Conservation (phyloP, 2,113 vertebrate species). For the Pelecanus crispus region DNA sequence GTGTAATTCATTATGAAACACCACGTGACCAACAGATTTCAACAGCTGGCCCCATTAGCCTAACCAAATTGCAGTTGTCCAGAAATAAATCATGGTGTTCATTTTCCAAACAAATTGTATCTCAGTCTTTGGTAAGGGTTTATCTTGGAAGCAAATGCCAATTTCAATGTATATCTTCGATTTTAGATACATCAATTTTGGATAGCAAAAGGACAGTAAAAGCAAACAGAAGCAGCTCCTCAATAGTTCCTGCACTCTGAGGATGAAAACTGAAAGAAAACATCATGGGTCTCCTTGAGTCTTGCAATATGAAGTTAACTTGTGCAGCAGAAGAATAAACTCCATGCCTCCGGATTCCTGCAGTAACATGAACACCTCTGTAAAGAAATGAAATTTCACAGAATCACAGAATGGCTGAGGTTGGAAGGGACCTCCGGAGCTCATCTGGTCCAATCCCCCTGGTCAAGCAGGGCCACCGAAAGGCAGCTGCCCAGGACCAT, state of each 20-base stretch:
- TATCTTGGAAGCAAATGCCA: background rate
- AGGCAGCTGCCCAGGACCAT: background rate
- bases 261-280: background rate
- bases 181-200: background rate
- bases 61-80: background rate
- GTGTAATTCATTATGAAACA: background rate
- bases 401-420: background rate
- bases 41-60: background rate
- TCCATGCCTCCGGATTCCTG: background rate
- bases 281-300: background rate
- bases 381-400: background rate
- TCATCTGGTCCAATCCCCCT: background rate
- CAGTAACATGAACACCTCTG: background rate
- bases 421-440: background rate
- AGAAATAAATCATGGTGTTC: background rate
- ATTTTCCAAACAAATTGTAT: background rate
- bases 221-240: background rate
- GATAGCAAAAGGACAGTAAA: background rate
- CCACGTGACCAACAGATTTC: background rate
- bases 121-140: background rate
- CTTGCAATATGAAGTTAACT: background rate
- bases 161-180: background rate
- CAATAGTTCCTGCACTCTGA: background rate
- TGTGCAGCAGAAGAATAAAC: background rate
- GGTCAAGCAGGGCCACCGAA: background rate